Base-by-base conservation (phyloP, 2,113 vertebrate species). In the Pogona vitticeps region DNA sequence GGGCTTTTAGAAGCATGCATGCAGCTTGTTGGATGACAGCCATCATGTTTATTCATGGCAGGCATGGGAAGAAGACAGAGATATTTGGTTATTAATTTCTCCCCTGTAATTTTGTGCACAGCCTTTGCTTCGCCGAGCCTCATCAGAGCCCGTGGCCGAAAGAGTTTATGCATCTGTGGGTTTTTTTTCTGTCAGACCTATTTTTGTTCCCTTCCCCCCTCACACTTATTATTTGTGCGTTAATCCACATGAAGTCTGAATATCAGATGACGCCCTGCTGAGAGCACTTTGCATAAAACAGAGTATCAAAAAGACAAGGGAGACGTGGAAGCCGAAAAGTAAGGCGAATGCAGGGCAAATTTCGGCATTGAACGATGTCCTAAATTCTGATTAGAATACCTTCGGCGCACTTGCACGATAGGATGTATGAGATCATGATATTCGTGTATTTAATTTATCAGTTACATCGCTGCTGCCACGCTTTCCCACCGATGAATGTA, bases 91-190 rank as follows among this genome's bases (percentile, higher is more conserved):
- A 72, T 72, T 73, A 72, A 83, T 83, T 72, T 59, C n/a, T 82
- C 42, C 80, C 59, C 31, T 83, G 40, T 59, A 38, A 73, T 70
- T 42, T 83, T 83, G 46, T 58, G 12, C n/a, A 38, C 21, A 28
- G n/a, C 31, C 68, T 72, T 72, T 72, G 46, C 81, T 38, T 58
- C 68, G 36, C 42, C 28, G 46, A 72, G n/a, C 26, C 23, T 58
- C 46, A 72, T 83, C 68, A 59, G 81, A 59, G n/a, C 68, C 18
- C 68, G 58, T 28, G n/a, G 68, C 46, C 10, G 20, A 83, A 72
- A n/a, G 46, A 72, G n/a, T 73, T 82, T 70, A 82, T 70, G 65
- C 80, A 82, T 68, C 67, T 82, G 65, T n/a, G n/a, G n/a, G n/a
- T 3, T 56, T 38, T 23, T 17, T 15, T 67, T 46, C 67, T 52